phyloP scores from a whole-genome alignment of 2,888 invertebrate genomes.

The Acleris emargana region DNA sequence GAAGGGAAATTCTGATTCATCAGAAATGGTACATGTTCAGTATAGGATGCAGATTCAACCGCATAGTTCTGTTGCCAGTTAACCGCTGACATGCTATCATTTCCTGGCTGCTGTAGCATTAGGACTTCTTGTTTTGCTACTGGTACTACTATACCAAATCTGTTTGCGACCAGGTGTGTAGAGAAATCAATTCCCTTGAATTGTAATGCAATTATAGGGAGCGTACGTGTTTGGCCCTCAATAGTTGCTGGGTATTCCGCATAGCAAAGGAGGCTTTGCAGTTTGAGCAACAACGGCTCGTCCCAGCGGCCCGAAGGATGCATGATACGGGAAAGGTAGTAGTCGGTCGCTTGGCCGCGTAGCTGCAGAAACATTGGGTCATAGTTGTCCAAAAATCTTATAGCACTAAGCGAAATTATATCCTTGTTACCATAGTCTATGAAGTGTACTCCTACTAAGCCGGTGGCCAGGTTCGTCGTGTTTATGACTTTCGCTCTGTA shows the following conservation, averaged over 20 bases:
- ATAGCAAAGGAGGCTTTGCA: conserved; percentile 72
- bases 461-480: conserved; percentile 71
- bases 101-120: conserved; percentile 52
- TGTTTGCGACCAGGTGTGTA: conserved; percentile 68
- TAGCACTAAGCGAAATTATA: conserved; percentile 82
- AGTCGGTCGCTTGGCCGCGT: conserved; percentile 84
- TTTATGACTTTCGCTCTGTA: conserved; percentile 85
- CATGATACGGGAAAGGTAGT: conserved; percentile 83
- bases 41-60: conserved; percentile 56
- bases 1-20: conserved; percentile 73
- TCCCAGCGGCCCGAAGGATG: conserved; percentile 82
- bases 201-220: conserved; percentile 73
- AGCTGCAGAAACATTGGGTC: conserved; percentile 75
- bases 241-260: conserved; percentile 66
- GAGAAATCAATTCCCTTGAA: conserved; percentile 78
- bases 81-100: conserved; percentile 53
- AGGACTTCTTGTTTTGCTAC: conserved; percentile 76
- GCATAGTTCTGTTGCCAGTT: conserved; percentile 62
- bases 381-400: conserved; percentile 83
- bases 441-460: conserved; percentile 86
- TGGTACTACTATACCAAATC: conserved; percentile 73
- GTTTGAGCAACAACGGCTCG: conserved; percentile 65
- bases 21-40: conserved; percentile 73
- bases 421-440: conserved; percentile 88
- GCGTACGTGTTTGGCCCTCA: conserved; percentile 65